Evolutionary conservation across 2,113 vertebrate genomes (phyloP).

Genomic region (Leucosticte australis): DNA sequence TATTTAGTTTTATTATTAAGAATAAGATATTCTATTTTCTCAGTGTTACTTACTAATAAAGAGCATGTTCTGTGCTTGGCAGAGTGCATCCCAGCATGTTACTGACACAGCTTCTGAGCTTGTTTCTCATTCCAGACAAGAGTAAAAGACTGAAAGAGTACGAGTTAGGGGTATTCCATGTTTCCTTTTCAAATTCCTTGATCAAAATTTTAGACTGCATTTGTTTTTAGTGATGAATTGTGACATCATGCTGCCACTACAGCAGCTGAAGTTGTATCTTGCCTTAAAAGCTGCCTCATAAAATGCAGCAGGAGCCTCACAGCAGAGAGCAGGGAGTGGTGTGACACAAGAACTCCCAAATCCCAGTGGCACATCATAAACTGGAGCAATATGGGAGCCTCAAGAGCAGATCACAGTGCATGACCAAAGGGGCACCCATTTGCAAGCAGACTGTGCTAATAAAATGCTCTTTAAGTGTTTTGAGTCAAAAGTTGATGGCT

Average conservation of each 20-base stretch:
- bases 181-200: background rate
- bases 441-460: background rate
- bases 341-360: constrained; percentile 14
- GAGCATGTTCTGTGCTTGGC: constrained; percentile 71
- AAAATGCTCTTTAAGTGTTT: background rate
- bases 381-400: background rate
- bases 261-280: background rate
- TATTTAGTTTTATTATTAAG: constrained; percentile 10
- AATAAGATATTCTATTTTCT: constrained; percentile 14
- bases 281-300: background rate
- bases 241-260: background rate
- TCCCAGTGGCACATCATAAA: constrained; percentile 11
- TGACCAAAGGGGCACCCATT: background rate
- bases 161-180: background rate
- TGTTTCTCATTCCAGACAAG: constrained; percentile 8
- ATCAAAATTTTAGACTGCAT: background rate
- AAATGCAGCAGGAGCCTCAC: constrained; percentile 10
- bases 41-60: constrained; percentile 46
- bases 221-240: background rate
- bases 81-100: constrained; percentile 55
- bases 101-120: constrained; percentile 48
- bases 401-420: background rate
- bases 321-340: background rate
- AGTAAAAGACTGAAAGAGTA: background rate
- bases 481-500: background rate